Evolutionary conservation across 2,113 vertebrate species (phyloP).

Genomic region (Nicator chloris): DNA sequence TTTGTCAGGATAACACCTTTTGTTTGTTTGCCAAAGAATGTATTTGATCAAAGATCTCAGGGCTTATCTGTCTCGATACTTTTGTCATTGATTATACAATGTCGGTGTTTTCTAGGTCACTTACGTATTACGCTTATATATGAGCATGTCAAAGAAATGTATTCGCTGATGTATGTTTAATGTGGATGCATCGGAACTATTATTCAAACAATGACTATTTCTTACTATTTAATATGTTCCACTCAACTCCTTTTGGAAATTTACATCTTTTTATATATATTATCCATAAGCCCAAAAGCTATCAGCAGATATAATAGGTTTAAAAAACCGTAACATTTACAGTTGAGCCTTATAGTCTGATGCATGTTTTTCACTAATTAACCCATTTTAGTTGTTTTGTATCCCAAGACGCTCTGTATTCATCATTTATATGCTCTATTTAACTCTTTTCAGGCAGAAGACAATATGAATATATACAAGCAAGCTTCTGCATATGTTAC

Average conservation of each 20-base stretch:
- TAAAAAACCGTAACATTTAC: neutral
- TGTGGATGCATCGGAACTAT: neutral
- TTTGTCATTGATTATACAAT: slow-evolving; percentile 17
- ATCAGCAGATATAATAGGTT: neutral
- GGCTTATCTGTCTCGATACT: slow-evolving; percentile 29
- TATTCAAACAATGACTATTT: slow-evolving; percentile 7
- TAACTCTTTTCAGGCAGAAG: slow-evolving; percentile 45
- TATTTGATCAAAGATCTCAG: slow-evolving; percentile 22
- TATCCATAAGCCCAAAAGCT: neutral
- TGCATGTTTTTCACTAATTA: slow-evolving; percentile 55
- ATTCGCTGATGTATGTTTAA: slow-evolving; percentile 46
- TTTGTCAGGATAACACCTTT: neutral
- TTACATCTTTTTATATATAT: neutral
- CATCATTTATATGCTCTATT: slow-evolving; percentile 53
- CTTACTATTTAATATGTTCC: neutral
- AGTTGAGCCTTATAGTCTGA: neutral
- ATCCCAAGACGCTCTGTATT: slow-evolving; percentile 28
- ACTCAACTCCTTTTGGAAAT: neutral
- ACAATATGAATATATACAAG: slow-evolving; percentile 42
- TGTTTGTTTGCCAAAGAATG: neutral
- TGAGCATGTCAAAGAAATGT: slow-evolving; percentile 10
- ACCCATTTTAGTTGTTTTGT: slow-evolving; percentile 40
- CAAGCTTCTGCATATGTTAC: slow-evolving; percentile 21
- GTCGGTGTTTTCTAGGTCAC: slow-evolving; percentile 56
- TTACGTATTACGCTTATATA: neutral